Conservation (phyloP, 2,888 invertebrate species). For the Phasia obesa region DNA sequence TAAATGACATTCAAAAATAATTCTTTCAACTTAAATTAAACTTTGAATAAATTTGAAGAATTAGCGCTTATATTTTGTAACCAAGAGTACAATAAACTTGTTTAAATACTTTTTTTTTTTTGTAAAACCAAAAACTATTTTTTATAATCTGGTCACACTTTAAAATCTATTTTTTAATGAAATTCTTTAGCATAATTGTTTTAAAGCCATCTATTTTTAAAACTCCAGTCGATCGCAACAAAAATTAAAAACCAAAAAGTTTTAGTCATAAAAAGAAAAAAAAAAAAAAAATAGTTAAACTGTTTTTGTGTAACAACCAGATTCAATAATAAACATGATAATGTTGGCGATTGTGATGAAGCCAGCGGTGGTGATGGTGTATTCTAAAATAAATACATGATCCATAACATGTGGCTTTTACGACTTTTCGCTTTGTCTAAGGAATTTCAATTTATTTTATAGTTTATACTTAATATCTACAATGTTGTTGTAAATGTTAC, state of each 20-base stretch:
- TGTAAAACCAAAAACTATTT: slow-evolving; percentile 22
- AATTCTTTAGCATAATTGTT: slow-evolving; percentile 28
- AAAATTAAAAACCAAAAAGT: slow-evolving; percentile 9
- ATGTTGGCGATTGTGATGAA: slow-evolving; percentile 1
- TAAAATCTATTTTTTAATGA: slow-evolving; percentile 3
- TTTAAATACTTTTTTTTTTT: too few relatives aligned
- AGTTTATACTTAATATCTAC: neutral
- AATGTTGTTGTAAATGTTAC: slow-evolving; percentile 9
- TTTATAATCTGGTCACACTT: neutral
- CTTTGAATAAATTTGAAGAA: too few relatives aligned
- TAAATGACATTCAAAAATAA: too few relatives aligned
- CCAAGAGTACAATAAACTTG: too few relatives aligned
- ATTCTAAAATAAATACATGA: slow-evolving; percentile 30
- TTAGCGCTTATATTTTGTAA: neutral
- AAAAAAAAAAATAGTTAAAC: neutral
- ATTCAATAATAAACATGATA: slow-evolving; percentile 18
- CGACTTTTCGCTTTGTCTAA: slow-evolving; percentile 47
- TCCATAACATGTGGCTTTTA: slow-evolving; percentile 57
- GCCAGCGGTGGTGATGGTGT: neutral
- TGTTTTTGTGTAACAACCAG: slow-evolving; percentile 10
- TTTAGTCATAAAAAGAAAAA: neutral
- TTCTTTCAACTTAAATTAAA: too few relatives aligned
- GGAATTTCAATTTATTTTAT: slow-evolving; percentile 55
- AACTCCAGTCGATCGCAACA: neutral
- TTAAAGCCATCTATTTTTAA: slow-evolving; percentile 22